Conservation (phyloP, 2,113 vertebrate genomes). For the Terrapene triunguis region DNA sequence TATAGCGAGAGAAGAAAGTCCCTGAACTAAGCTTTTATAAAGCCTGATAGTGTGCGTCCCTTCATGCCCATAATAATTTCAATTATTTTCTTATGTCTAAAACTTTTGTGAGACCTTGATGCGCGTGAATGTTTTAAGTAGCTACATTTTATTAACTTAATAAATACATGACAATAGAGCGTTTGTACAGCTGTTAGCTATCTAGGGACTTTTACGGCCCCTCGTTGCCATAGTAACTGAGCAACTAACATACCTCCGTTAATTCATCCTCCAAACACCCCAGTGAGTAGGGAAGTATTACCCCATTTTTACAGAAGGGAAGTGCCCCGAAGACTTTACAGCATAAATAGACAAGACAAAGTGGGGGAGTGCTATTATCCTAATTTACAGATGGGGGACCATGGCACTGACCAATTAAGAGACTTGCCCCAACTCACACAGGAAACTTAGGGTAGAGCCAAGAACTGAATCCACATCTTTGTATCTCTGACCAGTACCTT, state of each 20-base stretch:
- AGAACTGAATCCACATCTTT: rapidly evolving
- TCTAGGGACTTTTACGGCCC: background rate
- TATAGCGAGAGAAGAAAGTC: background rate
- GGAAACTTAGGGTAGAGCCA: rapidly evolving
- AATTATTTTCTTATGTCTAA: slow-evolving; percentile 61
- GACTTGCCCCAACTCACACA: background rate
- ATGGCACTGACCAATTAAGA: background rate
- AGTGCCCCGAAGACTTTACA: background rate
- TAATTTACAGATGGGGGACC: background rate
- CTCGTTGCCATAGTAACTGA: background rate
- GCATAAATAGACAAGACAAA: background rate
- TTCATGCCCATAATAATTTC: slow-evolving; percentile 35
- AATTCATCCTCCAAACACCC: background rate
- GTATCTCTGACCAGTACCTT: background rate
- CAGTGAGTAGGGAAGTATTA: background rate
- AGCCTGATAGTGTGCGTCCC: slow-evolving; percentile 32
- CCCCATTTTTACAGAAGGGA: background rate
- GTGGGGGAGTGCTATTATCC: background rate
- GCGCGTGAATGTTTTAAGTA: slow-evolving; percentile 58
- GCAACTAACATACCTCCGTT: background rate
- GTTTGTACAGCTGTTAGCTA: slow-evolving; percentile 32
- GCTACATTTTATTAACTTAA: slow-evolving; percentile 52
- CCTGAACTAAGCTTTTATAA: background rate
- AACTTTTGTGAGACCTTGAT: background rate
- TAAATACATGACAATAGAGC: slow-evolving; percentile 33